Evolutionary conservation across 2,113 vertebrate genomes (phyloP), one percentile per base, ranked within the genome.

Genomic region (Phocoena phocoena): DNA sequence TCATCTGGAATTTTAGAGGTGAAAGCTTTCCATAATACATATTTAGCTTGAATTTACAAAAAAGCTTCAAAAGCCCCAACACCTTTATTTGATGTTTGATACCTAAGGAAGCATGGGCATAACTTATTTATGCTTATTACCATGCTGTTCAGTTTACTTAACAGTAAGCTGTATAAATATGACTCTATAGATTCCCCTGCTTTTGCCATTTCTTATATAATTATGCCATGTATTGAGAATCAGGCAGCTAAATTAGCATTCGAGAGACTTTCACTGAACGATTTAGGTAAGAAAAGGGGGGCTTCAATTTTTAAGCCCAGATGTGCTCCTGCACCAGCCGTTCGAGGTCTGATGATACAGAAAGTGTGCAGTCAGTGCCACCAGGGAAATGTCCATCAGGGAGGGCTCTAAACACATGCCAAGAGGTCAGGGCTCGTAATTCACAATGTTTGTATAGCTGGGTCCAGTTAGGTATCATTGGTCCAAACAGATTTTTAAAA

Each of bases 61-160:
- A 38, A 87, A 68, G 88, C 18, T 47, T 84, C 41, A 94, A 62
- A 50, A 80, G 79, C 33, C 21, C 18, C 41, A 33, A 67, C 68
- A 81, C 65, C 36, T 90, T 95, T 71, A 60, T 41, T 63, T 94
- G 77, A 74, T 70, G 33, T 53, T 76, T 92, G n/a, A 67, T 87
- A 92, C 41, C n/a, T 86, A 31, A 88, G 44, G 70, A 92, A 58
- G 58, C 17, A 76, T 17, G 9, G 55, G 73, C 85, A 74, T 70
- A 36, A 77, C 58, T 68, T 85, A 71, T 50, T 83, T 50, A 84
- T 63, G 80, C 53, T 79, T 65, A 76, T 63, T 63, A 21, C 68
- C 82, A 92, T 4, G 36, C 44, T 38, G 47, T 38, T 86, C 76
- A 41, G 41, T 71, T 94, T 63, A 63, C 68, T 53, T 76, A 83